Conservation (phyloP, 2,797 vertebrate genomes). For the Antrozous pallidus region DNA sequence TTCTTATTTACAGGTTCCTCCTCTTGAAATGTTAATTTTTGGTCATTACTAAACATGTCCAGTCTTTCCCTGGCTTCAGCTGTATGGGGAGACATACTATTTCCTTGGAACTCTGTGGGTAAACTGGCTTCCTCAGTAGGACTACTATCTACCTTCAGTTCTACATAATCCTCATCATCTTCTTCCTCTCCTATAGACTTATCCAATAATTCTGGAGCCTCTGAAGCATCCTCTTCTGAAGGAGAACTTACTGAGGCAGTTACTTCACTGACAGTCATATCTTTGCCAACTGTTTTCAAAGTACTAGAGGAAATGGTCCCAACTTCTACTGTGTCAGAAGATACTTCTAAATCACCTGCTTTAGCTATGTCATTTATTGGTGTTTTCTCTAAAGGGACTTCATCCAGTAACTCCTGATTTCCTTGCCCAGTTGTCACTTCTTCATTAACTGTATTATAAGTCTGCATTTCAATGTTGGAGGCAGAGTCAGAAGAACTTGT, state of each 20-base stretch:
- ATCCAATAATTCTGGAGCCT: conserved; percentile 75
- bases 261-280: conserved; percentile 59
- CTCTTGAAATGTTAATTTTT: conserved; percentile 56
- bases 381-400: conserved; percentile 59
- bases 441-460: conserved; percentile 13
- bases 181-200: conserved; percentile 75
- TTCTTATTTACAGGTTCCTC: conserved; percentile 30
- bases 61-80: conserved; percentile 65
- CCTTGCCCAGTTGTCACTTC: conserved; percentile 55
- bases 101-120: neutral
- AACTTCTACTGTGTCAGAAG: conserved; percentile 70
- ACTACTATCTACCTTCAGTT: conserved; percentile 81
- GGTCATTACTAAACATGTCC: conserved; percentile 68
- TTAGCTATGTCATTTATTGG: conserved; percentile 6
- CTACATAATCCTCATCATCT: conserved; percentile 83
- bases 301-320: conserved; percentile 62
- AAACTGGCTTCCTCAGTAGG: conserved; percentile 73
- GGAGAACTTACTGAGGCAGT: conserved; percentile 54
- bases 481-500: conserved; percentile 44
- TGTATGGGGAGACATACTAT: conserved; percentile 20
- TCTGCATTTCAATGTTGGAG: conserved; percentile 38
- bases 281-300: conserved; percentile 47
- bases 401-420: neutral
- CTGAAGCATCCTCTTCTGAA: conserved; percentile 64
- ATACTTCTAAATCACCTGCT: conserved; percentile 62